Conservation (phyloP, 1,140 invertebrate genomes). For the Antheraea pernyi region DNA sequence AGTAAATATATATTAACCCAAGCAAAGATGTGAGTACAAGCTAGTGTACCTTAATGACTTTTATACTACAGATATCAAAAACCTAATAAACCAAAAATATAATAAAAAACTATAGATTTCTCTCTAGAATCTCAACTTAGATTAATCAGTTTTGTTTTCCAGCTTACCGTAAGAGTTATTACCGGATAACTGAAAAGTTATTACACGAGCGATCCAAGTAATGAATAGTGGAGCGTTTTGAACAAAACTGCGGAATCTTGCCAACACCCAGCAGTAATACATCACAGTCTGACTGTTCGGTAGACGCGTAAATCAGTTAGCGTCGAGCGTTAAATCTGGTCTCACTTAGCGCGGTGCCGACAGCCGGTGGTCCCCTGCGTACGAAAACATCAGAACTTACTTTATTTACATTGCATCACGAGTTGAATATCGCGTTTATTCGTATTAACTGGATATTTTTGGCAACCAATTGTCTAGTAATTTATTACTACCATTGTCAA, state of each 20-base stretch:
- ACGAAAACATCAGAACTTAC: slow-evolving; percentile 23
- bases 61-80: too few relatives aligned
- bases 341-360: slow-evolving; percentile 29
- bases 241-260: slow-evolving; percentile 4
- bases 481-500: too few relatives aligned
- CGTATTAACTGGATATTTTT: too few relatives aligned
- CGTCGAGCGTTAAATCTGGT: slow-evolving; percentile 40
- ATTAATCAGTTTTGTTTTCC: neutral
- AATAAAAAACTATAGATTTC: too few relatives aligned
- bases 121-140: neutral
- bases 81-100: too few relatives aligned
- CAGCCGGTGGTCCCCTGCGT: slow-evolving; percentile 11
- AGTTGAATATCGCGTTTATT: neutral
- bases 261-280: slow-evolving; percentile 11
- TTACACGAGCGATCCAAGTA: neutral
- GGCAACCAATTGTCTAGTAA: too few relatives aligned
- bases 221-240: neutral
- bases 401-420: neutral
- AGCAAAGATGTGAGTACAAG: too few relatives aligned
- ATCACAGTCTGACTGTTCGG: slow-evolving; percentile 16
- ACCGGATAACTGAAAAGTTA: neutral
- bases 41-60: too few relatives aligned
- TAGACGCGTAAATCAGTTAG: slow-evolving; percentile 41
- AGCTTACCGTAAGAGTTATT: neutral
- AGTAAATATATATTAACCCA: too few relatives aligned